Conservation (phyloP, 2,888 invertebrate genomes). For the Amiota mariae region DNA sequence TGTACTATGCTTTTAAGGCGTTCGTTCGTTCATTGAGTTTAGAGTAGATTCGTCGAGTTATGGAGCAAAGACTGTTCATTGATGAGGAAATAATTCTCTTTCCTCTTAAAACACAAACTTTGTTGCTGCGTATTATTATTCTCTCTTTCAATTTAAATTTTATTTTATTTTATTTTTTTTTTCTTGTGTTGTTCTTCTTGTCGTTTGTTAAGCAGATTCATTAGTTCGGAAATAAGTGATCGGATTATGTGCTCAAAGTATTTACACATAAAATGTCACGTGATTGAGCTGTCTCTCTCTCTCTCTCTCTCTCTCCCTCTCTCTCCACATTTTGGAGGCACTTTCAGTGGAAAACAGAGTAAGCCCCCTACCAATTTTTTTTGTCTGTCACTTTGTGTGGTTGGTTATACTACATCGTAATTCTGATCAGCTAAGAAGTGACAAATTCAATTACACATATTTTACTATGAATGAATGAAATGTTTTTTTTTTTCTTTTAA, state of each 20-base stretch:
- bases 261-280: conserved; percentile 35
- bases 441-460: too few species aligned
- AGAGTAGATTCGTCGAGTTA: conserved; percentile 32
- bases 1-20: neutral
- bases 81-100: conserved; percentile 64
- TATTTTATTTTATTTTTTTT: conserved; percentile 6
- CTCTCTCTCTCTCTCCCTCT: neutral
- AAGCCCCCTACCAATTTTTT: too few species aligned
- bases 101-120: conserved; percentile 38
- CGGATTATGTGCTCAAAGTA: conserved; percentile 50
- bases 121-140: too few species aligned
- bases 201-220: conserved; percentile 59
- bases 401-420: too few species aligned
- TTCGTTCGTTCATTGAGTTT: conserved; percentile 38
- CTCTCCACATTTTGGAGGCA: too few species aligned
- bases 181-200: conserved; percentile 35
- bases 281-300: conserved; percentile 23
- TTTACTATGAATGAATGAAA: too few species aligned
- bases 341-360: too few species aligned
- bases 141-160: neutral
- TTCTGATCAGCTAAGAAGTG: too few species aligned
- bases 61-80: conserved; percentile 44
- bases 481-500: neutral
- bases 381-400: too few species aligned
- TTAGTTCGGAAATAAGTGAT: conserved; percentile 66